Base-by-base conservation (phyloP, 2,113 vertebrate genomes). In the Excalfactoria chinensis region DNA sequence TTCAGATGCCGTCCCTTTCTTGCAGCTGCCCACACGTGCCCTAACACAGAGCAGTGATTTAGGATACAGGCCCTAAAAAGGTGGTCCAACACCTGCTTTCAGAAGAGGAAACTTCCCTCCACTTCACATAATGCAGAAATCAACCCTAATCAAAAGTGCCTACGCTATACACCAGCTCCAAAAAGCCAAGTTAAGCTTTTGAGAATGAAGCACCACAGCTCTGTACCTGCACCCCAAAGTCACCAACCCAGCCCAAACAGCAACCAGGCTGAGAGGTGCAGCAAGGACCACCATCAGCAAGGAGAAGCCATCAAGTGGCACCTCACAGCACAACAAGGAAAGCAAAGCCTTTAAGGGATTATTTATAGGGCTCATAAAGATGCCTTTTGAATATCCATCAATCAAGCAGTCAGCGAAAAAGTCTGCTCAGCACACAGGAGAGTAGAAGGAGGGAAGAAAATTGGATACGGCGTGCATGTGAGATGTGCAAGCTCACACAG, bases 321-420 rank as follows among this genome's bases (percentile, higher is more conserved):
- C 59, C 48, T 77, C 30, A 67, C 32, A 13, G 34, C 15, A 35
- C n/a, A 70, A 56, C 59, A 84, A 86, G 40, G 78, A 82, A 60
- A 91, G 88, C 69, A 79, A 86, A 91, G 62, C 67, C 41, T 55
- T 58, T 89, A 75, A 82, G 58, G 46, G 77, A 73, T 85, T 87
- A 89, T 89, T 93, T 89, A 56, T 21, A 77, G 59, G 84, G 78
- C 71, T 93, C 71, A 76, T 77, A 93, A 96, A 93, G 77, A 51
- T 67, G 80, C 91, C 70, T 86, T 89, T 85, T 93, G 90, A 94
- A 89, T 87, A 92, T 46, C 90, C 87, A 96, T 94, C 93, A 83
- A 95, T 94, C 91, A 95, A 63, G 13, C 77, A 71, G 89, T 75
- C 89, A 91, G 78, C 13, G 79, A 71, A 73, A 93, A 84, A 92